Evolutionary conservation across 2,888 invertebrate species (phyloP).

Genomic region (Abrostola tripartita): DNA sequence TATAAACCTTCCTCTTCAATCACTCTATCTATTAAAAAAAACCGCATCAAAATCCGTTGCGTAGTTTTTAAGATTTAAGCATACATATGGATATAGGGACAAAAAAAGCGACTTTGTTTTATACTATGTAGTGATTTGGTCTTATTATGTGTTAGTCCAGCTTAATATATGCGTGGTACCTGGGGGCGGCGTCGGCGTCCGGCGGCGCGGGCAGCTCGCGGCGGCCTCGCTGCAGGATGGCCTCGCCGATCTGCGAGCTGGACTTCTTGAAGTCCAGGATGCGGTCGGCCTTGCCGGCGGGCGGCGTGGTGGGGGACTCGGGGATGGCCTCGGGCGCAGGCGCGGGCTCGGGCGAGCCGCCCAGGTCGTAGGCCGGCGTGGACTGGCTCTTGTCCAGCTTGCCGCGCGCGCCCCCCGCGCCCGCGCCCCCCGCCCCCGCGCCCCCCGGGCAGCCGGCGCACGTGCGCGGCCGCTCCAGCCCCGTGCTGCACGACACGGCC

Average conservation of each 20-base stretch:
- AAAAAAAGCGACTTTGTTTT: too few species aligned
- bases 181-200: slow-evolving; percentile 1
- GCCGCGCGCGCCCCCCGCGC: slow-evolving; percentile 57
- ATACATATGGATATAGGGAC: too few species aligned
- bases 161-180: background rate
- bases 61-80: too few species aligned
- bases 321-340: slow-evolving; percentile 56
- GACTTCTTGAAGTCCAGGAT: slow-evolving; percentile 80
- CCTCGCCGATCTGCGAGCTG: slow-evolving; percentile 76
- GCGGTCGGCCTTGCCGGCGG: slow-evolving; percentile 73
- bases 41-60: too few species aligned
- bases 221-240: slow-evolving; percentile 67
- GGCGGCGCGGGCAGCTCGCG: slow-evolving; percentile 49
- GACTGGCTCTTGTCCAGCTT: slow-evolving; percentile 94
- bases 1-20: too few species aligned
- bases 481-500: slow-evolving; percentile 93
- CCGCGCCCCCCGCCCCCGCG: slow-evolving; percentile 44
- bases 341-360: slow-evolving; percentile 58
- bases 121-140: too few species aligned
- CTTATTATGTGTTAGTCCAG: too few species aligned
- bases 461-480: slow-evolving; percentile 92
- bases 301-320: slow-evolving; percentile 64
- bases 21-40: too few species aligned
- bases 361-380: slow-evolving; percentile 92
- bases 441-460: slow-evolving; percentile 85